Evolutionary conservation across 2,797 vertebrate genomes (phyloP), one percentile per base, ranked within the genome.

Genomic region (Lates japonicus): DNA sequence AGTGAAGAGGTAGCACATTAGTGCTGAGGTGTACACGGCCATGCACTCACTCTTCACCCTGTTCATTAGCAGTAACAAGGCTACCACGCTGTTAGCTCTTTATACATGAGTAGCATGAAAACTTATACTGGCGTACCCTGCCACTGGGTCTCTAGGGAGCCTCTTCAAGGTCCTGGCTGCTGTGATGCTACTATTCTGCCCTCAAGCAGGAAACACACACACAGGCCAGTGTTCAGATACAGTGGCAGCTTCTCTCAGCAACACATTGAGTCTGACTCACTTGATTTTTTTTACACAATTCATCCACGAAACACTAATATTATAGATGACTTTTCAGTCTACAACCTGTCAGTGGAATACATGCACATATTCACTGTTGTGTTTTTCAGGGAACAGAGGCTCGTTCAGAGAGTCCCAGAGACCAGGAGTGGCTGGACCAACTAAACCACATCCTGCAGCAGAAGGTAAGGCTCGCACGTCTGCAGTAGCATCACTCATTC

Each of bases 381-480:
- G 44, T 77, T 35, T 84, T 90, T 37, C 76, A 97, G 97, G 95
- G 93, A 86, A 75, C 82, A 19, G 91, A 88, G 93, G 83, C 68
- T 89, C 88, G 59, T 67, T 87, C 86, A 54, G 93, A 95, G 76
- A 87, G 86, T 82, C 91, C 91, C 76, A 89, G 92, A 87, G 95
- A 97, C 87, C 94, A 95, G 84, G 94, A 96, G 81, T 99, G 97
- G 97, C 91, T 97, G 81, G 88, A 94, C 17, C 93, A 95, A 55
- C 83, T 98, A 76, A 93, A 95, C 88, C 94, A 94, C 86, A 95
- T 98, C 91, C 94, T 97, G 77, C 96, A 97, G 93, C 95, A 96
- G 93, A 96, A 98, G 97, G 97, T 97, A 75, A 87, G 89, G 1
- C 44, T 78, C 78, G 66, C 33, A 4, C 16, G 42, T 70, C 25